Base-by-base conservation (phyloP, 2,888 invertebrate genomes). In the Campoplex capitator region DNA sequence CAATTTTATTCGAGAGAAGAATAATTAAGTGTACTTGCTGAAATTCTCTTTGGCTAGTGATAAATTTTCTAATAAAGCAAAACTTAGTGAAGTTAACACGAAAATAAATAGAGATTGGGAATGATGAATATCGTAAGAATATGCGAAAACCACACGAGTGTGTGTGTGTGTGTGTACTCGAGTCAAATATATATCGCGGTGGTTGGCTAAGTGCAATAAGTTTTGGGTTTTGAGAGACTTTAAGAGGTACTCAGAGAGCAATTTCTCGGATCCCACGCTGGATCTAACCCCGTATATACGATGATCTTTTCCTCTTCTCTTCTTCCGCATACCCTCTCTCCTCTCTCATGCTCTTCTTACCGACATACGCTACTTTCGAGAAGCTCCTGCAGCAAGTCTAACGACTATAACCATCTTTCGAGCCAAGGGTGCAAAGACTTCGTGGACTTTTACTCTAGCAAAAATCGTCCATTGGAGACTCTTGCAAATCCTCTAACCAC, bases 401-500 rank as follows among this genome's bases (percentile, higher is more conserved):
- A 84, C 62, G 83, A 68, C 71, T 48, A 68, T 67, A 67, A 70
- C 67, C 79, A 77, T 77, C 73, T 81, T 38, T 73, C 70, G 38
- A 76, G 83, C 13, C 23, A 38, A 23, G 42, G 65, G 78, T 42
- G 77, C 78, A 65, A 86, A 58, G 82, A 84, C 76, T 85, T 78
- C 56, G 56, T 78, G 74, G 84, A 89, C 84, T 78, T 80, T 78
- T 45, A 28, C 28, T 58, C 28, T 62, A 23, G 83, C 68, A 85
- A 85, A 83, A 79, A 84, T 83, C 80, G 68, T 76, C 71, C 42
- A 62, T 48, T 76, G 71, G 48, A 90, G 91, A 91, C 90, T 86
- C 91, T 91, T 91, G 88, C 90, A 91, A 92, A 91, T 91, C 89
- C 89, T 67, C 62, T 38, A 62, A 70, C 88, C 87, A 74, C 81